A percentile compares a stretch with the other conserved stretches of the same genome.
These are phyloP conservation scores for Xyliphius kryptos DNA, from an alignment of 2,113 vertebrate species.

Conservation along the genomic window DNA sequence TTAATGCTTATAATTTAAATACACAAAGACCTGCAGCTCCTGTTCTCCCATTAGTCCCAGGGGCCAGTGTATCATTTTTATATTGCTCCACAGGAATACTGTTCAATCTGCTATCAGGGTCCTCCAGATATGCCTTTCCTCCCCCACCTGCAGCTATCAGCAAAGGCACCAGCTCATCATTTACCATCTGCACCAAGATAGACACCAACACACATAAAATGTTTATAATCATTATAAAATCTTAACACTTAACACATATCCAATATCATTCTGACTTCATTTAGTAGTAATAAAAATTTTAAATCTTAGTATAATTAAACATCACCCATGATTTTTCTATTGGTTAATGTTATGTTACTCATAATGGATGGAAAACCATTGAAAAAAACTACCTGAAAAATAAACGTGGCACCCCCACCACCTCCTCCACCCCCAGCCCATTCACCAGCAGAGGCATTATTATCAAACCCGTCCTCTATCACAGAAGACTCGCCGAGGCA, in stretches of 20 bases:
- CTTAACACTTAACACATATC: slow-evolving; percentile 6
- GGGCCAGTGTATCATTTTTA: slow-evolving; percentile 67
- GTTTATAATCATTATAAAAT: slow-evolving; percentile 1
- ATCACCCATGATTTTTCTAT: no score
- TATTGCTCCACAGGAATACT: slow-evolving; percentile 67
- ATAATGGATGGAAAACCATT: neutral
- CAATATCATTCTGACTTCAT: neutral
- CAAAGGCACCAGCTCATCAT: slow-evolving; percentile 69
- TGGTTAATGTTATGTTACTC: no score
- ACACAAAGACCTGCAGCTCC: slow-evolving; percentile 63
- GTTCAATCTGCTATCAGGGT: slow-evolving; percentile 61
- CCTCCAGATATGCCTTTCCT: slow-evolving; percentile 80
- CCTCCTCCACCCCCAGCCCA: slow-evolving; percentile 85
- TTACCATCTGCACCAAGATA: slow-evolving; percentile 61
- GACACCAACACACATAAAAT: slow-evolving; percentile 14
- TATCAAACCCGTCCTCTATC: slow-evolving; percentile 70
- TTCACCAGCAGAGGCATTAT: slow-evolving; percentile 49
- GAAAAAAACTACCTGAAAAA: slow-evolving; percentile 69
- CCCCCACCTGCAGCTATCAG: slow-evolving; percentile 86
- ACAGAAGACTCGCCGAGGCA: slow-evolving; percentile 78
- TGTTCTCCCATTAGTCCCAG: slow-evolving; percentile 68
- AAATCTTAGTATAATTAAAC: no score
- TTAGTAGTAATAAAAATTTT: no score
- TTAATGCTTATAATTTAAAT: neutral
- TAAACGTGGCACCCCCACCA: slow-evolving; percentile 78